phyloP scores from a whole-genome alignment of 2,797 vertebrate genomes.

The Pelodytes ibericus region DNA sequence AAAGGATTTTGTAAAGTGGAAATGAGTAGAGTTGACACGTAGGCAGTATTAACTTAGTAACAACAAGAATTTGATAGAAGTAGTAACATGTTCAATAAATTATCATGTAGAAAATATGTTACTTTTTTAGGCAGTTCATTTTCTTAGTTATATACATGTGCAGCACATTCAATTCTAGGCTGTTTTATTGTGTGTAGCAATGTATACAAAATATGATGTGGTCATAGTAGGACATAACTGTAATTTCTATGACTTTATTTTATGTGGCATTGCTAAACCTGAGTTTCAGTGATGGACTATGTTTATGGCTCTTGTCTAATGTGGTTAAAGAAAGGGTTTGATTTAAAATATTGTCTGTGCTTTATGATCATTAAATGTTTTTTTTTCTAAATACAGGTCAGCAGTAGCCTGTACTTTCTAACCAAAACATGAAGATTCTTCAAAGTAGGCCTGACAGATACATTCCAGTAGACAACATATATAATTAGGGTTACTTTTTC shows the following conservation, averaged over 20 bases:
- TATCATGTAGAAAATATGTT: no score
- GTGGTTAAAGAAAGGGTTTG: background rate
- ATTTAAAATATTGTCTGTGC: background rate
- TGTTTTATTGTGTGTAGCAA: no score
- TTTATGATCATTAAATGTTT: slow-evolving; percentile 21
- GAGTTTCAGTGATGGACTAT: background rate
- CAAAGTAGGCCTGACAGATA: background rate
- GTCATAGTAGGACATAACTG: background rate
- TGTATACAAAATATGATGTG: no score
- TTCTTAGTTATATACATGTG: no score
- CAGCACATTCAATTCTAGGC: no score
- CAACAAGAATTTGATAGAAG: no score
- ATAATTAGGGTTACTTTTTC: slow-evolving; percentile 5
- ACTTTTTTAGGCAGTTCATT: no score
- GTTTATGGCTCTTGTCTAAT: slow-evolving; percentile 22
- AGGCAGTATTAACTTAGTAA: no score
- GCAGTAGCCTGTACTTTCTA: background rate
- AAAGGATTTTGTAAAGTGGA: no score
- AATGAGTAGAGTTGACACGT: no score
- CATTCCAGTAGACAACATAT: background rate
- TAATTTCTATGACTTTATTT: background rate
- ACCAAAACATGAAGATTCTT: background rate
- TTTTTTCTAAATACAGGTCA: background rate
- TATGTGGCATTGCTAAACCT: background rate
- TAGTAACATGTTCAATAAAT: no score